These are phyloP conservation scores for Calliphora vomitoria DNA, from an alignment of 2,888 invertebrate genomes.

Conservation along the genomic window DNA sequence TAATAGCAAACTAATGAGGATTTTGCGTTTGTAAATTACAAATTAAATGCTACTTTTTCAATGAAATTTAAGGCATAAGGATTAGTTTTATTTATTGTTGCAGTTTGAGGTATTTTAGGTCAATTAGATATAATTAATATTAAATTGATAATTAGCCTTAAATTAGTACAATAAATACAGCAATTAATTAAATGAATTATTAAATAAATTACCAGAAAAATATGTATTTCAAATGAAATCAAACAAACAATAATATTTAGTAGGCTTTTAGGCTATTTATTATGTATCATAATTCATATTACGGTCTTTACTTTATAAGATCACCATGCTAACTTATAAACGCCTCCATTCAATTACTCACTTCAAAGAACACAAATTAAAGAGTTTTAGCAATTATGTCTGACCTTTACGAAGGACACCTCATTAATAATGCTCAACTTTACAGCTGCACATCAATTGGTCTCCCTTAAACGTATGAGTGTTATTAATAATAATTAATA, in stretches of 20 bases:
- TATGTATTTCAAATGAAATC: background rate
- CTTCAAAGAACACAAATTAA: background rate
- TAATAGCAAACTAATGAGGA: background rate
- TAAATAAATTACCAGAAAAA: background rate
- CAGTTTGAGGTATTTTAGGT: background rate
- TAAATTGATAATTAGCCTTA: background rate
- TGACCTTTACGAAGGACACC: background rate
- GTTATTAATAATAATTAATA: conserved; percentile 41
- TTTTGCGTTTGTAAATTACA: background rate
- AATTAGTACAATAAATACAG: background rate
- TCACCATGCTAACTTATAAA: too few species aligned
- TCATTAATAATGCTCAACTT: conserved; percentile 14
- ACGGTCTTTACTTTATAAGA: too few species aligned
- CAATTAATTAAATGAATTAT: background rate
- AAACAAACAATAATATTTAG: too few species aligned
- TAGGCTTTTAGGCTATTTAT: too few species aligned
- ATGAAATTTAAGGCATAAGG: background rate
- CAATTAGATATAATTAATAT: background rate
- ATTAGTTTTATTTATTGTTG: background rate
- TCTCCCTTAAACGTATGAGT: conserved; percentile 2
- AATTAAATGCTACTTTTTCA: background rate
- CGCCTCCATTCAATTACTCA: background rate
- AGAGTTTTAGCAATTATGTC: background rate
- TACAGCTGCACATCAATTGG: background rate
- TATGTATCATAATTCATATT: too few species aligned